Percentiles rank a stretch among this genome's conserved stretches.
These are phyloP conservation scores for Sarcophaga bullata DNA, from an alignment of 1,140 invertebrate genomes.

Conservation along the genomic window DNA sequence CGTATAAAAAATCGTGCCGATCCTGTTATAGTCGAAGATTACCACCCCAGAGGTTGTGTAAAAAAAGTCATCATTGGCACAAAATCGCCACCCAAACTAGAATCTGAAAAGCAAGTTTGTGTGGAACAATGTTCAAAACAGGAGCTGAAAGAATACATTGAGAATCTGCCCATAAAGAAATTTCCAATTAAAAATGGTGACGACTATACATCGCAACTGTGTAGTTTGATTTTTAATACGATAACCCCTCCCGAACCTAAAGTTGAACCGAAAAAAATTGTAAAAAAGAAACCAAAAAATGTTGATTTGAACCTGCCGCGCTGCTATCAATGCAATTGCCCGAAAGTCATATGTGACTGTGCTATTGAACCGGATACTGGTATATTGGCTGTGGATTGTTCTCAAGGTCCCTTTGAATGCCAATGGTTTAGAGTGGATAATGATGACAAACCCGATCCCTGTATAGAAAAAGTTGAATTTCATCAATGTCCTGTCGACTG, in stretches of 20 bases:
- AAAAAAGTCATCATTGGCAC: slow-evolving; percentile 7
- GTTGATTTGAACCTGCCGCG: background rate
- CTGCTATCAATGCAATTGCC: slow-evolving; percentile 32
- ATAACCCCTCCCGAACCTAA: background rate
- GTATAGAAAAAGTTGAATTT: slow-evolving; percentile 25
- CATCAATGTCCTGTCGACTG: slow-evolving; percentile 44
- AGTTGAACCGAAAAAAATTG: background rate
- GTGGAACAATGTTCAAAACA: background rate
- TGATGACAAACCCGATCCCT: slow-evolving; percentile 25
- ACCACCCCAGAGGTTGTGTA: slow-evolving; percentile 17
- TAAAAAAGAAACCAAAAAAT: background rate
- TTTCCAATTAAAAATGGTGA: background rate
- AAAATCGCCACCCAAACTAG: background rate
- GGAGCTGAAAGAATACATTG: slow-evolving; percentile 18
- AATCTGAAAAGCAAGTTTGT: background rate
- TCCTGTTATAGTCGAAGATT: slow-evolving; percentile 28
- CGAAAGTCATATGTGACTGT: slow-evolving; percentile 47
- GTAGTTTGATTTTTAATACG: background rate
- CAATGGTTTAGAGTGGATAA: slow-evolving; percentile 53
- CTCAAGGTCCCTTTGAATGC: slow-evolving; percentile 57
- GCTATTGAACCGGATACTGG: slow-evolving; percentile 44
- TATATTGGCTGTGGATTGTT: slow-evolving; percentile 53
- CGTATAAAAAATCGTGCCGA: slow-evolving; percentile 43
- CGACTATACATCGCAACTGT: background rate
- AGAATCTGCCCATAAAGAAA: background rate